phyloP scores from a whole-genome alignment of 2,888 invertebrate genomes.

The Parnassius orleans region DNA sequence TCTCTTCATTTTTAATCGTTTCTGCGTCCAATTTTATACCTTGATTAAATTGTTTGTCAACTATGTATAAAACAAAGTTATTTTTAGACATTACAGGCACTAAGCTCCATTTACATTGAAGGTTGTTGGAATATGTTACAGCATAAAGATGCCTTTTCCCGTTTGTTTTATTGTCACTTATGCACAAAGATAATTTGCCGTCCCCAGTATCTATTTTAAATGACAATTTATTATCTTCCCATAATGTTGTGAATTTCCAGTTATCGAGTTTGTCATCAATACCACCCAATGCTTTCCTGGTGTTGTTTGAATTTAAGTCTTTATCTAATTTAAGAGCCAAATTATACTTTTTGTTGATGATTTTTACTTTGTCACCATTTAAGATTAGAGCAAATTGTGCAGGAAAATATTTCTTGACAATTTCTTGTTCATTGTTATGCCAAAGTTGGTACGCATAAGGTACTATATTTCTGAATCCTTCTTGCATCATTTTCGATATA shows the following conservation, averaged over 20 bases:
- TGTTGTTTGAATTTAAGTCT: not conserved
- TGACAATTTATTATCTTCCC: not conserved
- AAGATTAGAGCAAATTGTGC: not conserved
- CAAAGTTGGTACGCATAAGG: conserved; percentile 2
- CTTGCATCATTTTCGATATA: not conserved
- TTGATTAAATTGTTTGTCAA: not conserved
- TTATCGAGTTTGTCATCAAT: not conserved
- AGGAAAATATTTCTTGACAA: conserved; percentile 3
- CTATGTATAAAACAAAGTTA: not conserved
- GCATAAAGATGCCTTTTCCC: not conserved
- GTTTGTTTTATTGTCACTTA: not conserved
- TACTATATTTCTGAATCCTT: not conserved
- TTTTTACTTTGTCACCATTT: not conserved
- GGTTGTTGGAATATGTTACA: not conserved
- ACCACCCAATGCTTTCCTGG: not conserved
- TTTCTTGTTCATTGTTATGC: not conserved
- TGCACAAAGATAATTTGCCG: not conserved
- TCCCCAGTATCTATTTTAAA: conserved; percentile 1
- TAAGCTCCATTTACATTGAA: not conserved
- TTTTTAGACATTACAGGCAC: not conserved
- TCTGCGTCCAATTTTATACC: not conserved
- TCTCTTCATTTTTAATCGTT: not conserved
- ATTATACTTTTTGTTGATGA: conserved; percentile 1
- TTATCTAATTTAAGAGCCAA: not conserved
- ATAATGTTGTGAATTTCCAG: not conserved